A percentile compares a stretch with the other conserved stretches of the same genome.
Conservation (phyloP, 1,140 invertebrate genomes). For the Uloborus diversus region DNA sequence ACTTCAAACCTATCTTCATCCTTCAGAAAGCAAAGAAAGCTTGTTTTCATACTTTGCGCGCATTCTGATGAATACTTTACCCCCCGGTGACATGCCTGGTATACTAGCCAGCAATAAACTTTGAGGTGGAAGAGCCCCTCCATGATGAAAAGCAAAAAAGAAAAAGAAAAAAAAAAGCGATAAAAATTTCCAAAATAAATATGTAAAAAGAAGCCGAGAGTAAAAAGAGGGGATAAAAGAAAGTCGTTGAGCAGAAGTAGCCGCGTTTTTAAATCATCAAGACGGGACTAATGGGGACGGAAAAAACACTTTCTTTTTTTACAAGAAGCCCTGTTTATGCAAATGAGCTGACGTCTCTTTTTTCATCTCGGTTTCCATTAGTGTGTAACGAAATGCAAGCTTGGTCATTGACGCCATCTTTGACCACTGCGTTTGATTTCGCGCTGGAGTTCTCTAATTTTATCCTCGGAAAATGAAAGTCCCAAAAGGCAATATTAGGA, state of each 20-base stretch:
- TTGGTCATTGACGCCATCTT: conserved; percentile 6
- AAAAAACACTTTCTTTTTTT: conserved; percentile 45
- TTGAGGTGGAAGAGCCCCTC: not conserved
- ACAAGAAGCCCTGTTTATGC: conserved; percentile 47
- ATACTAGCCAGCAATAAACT: conserved; percentile 7
- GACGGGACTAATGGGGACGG: conserved; percentile 36
- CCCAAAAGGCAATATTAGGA: too few species aligned
- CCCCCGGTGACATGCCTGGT: not conserved
- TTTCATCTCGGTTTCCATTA: conserved; percentile 51
- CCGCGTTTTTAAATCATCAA: conserved; percentile 52
- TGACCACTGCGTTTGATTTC: not conserved
- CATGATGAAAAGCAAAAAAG: not conserved
- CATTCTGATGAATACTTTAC: not conserved
- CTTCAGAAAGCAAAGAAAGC: conserved; percentile 6
- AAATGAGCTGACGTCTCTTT: conserved; percentile 55
- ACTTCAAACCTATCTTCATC: not conserved
- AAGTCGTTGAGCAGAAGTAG: conserved; percentile 49
- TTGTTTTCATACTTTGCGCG: not conserved
- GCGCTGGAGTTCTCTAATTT: too few species aligned
- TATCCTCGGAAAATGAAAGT: too few species aligned
- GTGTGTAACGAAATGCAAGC: not conserved
- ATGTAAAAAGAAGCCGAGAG: not conserved
- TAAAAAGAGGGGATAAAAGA: not conserved
- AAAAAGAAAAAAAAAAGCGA: not conserved
- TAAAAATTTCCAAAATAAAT: conserved; percentile 1